Evolutionary conservation across 2,113 vertebrate species (phyloP).

Genomic region (Pipra filicauda): DNA sequence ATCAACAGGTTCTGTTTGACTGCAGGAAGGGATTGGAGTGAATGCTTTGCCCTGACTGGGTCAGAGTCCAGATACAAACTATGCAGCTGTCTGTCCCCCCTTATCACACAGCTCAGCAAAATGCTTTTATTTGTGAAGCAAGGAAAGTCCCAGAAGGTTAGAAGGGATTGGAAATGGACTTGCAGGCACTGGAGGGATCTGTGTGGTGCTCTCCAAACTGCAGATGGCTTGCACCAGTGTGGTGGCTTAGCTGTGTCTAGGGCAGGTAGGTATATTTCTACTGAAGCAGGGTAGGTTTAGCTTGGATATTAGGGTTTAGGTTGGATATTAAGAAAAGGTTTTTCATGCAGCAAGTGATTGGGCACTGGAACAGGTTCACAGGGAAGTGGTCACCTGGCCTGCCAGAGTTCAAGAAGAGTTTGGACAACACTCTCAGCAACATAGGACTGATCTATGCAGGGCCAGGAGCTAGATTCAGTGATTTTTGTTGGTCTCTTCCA

Average conservation of each 20-base stretch:
- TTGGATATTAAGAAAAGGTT: fast-evolving
- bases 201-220: background rate
- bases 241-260: background rate
- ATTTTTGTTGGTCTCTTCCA: background rate
- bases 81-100: background rate
- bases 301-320: background rate
- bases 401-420: background rate
- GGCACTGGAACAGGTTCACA: background rate
- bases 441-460: background rate
- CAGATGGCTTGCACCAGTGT: background rate
- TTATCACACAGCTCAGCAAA: background rate
- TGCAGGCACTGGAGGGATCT: background rate
- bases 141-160: background rate
- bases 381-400: background rate
- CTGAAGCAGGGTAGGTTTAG: background rate
- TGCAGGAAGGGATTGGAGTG: background rate
- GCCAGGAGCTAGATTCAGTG: fast-evolving
- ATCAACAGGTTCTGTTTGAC: background rate
- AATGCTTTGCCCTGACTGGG: background rate
- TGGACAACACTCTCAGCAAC: background rate
- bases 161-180: background rate
- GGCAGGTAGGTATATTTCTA: background rate
- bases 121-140: background rate
- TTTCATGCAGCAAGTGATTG: fast-evolving
- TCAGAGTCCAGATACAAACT: background rate